A percentile compares a stretch with the other conserved stretches of the same genome.
Evolutionary conservation across 2,797 vertebrate species (phyloP).

Genomic region (Nannoperca australis): DNA sequence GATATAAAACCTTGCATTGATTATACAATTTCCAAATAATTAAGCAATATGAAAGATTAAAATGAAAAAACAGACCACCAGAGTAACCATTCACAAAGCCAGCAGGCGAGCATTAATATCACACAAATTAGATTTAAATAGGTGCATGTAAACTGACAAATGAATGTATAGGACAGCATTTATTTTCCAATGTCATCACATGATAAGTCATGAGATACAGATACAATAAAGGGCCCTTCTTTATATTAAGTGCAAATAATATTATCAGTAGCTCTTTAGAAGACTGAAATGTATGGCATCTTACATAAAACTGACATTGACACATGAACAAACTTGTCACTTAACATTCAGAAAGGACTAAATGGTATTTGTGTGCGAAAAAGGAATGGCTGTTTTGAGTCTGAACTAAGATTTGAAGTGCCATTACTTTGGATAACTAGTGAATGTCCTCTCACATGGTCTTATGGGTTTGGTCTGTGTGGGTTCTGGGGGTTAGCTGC

Average conservation of each 20-base stretch:
- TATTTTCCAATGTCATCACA: constrained; percentile 44
- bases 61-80: neutral
- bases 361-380: neutral
- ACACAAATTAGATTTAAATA: neutral
- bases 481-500: constrained; percentile 81
- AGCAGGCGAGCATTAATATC: neutral
- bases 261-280: constrained; percentile 40
- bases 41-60: neutral
- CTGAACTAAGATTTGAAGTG: neutral
- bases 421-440: constrained; percentile 7
- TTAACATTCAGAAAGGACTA: constrained; percentile 15
- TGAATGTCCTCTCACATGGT: constrained; percentile 45
- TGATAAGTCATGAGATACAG: constrained; percentile 3
- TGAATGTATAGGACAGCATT: constrained; percentile 13
- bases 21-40: neutral
- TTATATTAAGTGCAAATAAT: constrained; percentile 27
- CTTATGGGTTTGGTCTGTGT: constrained; percentile 42
- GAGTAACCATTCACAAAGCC: neutral
- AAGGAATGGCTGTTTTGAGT: constrained; percentile 44
- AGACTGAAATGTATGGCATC: constrained; percentile 23
- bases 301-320: constrained; percentile 2
- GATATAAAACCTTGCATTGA: neutral
- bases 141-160: neutral
- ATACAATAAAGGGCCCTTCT: neutral
- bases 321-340: constrained; percentile 5